Percentiles rank a stretch among this genome's conserved stretches.
Evolutionary conservation across 92 coral and sea anemone genomes (phyloP).

Genomic region (Porites evermanni): DNA sequence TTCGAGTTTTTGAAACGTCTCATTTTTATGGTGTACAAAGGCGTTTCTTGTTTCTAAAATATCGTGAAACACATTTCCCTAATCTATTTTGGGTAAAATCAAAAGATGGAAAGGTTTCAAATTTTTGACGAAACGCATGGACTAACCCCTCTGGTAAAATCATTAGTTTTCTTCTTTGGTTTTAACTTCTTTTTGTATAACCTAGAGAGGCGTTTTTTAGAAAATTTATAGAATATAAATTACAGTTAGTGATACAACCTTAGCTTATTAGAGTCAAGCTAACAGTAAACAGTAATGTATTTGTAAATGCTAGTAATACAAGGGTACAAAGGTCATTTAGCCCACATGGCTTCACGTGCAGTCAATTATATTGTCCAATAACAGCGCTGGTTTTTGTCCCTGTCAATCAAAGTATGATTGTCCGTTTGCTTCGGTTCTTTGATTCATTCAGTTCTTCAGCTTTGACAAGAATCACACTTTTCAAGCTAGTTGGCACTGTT

Average conservation of each 20-base stretch:
- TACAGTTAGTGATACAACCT: slow-evolving; percentile 21
- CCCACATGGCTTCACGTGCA: background rate
- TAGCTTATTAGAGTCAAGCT: slow-evolving; percentile 22
- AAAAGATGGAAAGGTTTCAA: too few species aligned
- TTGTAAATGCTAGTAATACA: slow-evolving; percentile 10
- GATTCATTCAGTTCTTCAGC: background rate
- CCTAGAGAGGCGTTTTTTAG: background rate
- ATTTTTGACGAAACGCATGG: too few species aligned
- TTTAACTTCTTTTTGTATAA: too few species aligned
- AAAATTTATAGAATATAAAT: slow-evolving; percentile 18
- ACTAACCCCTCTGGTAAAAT: too few species aligned
- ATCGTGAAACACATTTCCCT: too few species aligned
- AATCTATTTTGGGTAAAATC: too few species aligned
- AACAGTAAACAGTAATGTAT: background rate
- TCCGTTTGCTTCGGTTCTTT: slow-evolving; percentile 8
- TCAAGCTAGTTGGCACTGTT: background rate
- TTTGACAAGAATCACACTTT: slow-evolving; percentile 7
- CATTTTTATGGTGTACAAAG: too few species aligned
- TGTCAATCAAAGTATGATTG: slow-evolving; percentile 4
- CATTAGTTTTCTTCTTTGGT: too few species aligned
- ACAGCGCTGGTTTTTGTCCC: background rate
- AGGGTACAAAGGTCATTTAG: background rate
- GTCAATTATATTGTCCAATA: slow-evolving; percentile 6
- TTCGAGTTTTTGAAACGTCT: too few species aligned
- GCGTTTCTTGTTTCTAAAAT: too few species aligned